Percentiles rank a stretch among this genome's conserved stretches.
Conservation (phyloP, 2,888 invertebrate species). For the Glaucopsyche alexis region DNA sequence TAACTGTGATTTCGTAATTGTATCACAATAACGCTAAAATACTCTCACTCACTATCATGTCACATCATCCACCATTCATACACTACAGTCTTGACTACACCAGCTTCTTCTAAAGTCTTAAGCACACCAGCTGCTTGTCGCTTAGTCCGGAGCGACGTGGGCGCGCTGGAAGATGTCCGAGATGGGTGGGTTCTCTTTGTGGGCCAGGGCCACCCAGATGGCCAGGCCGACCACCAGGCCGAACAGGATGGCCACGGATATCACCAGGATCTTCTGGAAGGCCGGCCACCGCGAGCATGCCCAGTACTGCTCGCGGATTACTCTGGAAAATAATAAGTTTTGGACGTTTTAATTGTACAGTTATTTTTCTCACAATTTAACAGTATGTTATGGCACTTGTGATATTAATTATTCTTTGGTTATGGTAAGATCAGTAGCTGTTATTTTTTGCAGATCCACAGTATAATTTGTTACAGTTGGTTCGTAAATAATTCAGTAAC, state of each 20-base stretch:
- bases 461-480: too few relatives aligned
- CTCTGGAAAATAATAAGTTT: conserved; percentile 50
- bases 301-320: conserved; percentile 72
- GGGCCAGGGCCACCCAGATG: conserved; percentile 46
- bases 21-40: too few relatives aligned
- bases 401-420: too few relatives aligned
- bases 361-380: neutral
- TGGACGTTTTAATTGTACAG: neutral
- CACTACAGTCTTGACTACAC: too few relatives aligned
- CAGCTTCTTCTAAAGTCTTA: neutral
- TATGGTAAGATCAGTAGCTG: too few relatives aligned
- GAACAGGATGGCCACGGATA: conserved; percentile 58
- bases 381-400: neutral
- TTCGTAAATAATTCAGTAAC: too few relatives aligned
- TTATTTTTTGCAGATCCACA: too few relatives aligned
- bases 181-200: conserved; percentile 25
- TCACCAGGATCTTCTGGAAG: conserved; percentile 56
- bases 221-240: conserved; percentile 62
- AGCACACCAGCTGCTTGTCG: neutral
- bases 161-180: conserved; percentile 27
- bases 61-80: neutral
- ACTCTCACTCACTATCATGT: neutral
- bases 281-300: conserved; percentile 66
- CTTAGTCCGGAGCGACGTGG: conserved; percentile 13
- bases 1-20: too few relatives aligned